phyloP scores from a whole-genome alignment of 2,113 vertebrate genomes.

The Alligator mississippiensis region DNA sequence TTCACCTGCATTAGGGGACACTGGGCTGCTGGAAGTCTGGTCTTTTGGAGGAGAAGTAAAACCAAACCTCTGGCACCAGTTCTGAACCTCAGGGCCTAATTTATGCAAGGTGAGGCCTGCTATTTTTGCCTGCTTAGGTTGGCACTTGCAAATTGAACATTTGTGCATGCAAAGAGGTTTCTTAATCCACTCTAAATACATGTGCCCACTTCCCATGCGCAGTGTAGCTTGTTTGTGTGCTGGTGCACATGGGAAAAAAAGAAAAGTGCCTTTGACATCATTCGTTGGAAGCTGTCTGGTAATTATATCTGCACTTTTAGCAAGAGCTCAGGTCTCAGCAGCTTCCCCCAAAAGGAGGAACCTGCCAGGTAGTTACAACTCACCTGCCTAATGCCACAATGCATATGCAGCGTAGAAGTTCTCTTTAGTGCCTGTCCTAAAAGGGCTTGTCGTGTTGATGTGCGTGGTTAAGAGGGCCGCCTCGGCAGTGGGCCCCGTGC shows the following conservation, averaged over 20 bases:
- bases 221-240: background rate
- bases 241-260: background rate
- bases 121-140: background rate
- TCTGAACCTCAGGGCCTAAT: background rate
- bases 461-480: too few relatives aligned
- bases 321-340: background rate
- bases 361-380: too few relatives aligned
- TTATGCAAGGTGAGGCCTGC: background rate
- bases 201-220: fast-evolving
- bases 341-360: background rate
- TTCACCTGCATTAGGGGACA: background rate
- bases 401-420: too few relatives aligned
- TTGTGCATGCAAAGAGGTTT: background rate
- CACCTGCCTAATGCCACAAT: too few relatives aligned
- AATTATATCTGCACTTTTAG: background rate
- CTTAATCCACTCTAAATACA: background rate
- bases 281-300: background rate
- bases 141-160: background rate
- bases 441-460: too few relatives aligned
- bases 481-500: too few relatives aligned
- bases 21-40: background rate
- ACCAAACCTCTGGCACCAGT: background rate
- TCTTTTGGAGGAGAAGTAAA: background rate
- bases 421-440: too few relatives aligned
- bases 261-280: background rate